These are phyloP conservation scores for Phymastichus coffea DNA, from an alignment of 1,140 invertebrate species.

Conservation along the genomic window DNA sequence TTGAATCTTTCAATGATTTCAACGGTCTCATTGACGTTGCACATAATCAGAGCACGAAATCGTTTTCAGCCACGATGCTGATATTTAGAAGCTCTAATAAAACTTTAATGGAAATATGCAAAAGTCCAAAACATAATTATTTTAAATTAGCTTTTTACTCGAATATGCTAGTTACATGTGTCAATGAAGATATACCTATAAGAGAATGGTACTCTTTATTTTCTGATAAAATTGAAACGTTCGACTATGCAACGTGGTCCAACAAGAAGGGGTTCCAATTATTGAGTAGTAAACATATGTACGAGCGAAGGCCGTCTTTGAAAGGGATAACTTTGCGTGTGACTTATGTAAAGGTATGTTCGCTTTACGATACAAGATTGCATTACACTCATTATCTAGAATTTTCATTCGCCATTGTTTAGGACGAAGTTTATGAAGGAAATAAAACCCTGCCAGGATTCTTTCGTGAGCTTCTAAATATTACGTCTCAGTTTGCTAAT, in stretches of 20 bases:
- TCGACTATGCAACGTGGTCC: background rate
- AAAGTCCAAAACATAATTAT: background rate
- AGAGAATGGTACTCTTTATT: constrained; percentile 10
- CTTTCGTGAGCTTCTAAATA: no score
- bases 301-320: background rate
- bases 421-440: no score
- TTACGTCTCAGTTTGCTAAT: no score
- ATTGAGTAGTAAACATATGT: background rate
- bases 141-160: constrained; percentile 4
- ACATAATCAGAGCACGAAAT: background rate
- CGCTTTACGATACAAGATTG: no score
- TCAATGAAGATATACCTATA: background rate
- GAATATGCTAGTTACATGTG: background rate
- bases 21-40: background rate
- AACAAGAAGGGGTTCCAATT: background rate
- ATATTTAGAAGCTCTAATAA: constrained; percentile 1
- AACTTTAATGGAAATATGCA: background rate
- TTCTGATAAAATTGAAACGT: background rate
- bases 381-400: no score
- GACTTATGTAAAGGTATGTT: background rate
- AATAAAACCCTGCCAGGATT: no score
- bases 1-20: constrained; percentile 1
- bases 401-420: no score
- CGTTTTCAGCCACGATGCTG: background rate
- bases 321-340: background rate